phyloP scores from a whole-genome alignment of 2,797 vertebrate genomes.

The Simalia tracyae region DNA sequence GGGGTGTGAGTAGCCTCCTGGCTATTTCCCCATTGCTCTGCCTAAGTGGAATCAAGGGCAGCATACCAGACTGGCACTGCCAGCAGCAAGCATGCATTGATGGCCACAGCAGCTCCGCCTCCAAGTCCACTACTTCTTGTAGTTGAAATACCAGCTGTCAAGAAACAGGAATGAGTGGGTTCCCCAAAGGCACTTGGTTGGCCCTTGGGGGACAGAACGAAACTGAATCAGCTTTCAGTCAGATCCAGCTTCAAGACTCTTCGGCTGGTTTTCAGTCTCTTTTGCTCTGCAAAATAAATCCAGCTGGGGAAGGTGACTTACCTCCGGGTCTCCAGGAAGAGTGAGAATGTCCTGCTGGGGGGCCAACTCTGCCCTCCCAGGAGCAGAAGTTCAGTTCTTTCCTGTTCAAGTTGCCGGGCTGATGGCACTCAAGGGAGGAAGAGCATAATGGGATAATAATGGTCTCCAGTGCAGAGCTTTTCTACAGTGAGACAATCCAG shows the following conservation, averaged over 20 bases:
- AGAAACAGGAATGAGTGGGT: no score
- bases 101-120: no score
- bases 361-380: background rate
- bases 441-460: constrained; percentile 77
- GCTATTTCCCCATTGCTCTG: no score
- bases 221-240: no score
- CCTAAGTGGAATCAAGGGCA: no score
- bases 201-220: background rate
- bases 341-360: constrained; percentile 6
- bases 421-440: constrained; percentile 72
- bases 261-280: background rate
- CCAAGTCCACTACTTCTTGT: no score
- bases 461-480: constrained; percentile 68
- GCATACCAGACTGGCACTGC: no score
- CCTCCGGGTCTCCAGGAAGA: background rate
- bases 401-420: constrained; percentile 46
- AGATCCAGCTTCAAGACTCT: background rate
- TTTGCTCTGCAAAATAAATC: no score
- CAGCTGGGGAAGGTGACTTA: no score
- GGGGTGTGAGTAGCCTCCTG: no score
- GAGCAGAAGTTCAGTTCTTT: constrained; percentile 39
- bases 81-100: no score
- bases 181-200: background rate
- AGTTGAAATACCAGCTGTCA: no score
- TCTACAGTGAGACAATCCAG: constrained; percentile 63